phyloP scores from a whole-genome alignment of 2,797 vertebrate species.

The Crotalus adamanteus region DNA sequence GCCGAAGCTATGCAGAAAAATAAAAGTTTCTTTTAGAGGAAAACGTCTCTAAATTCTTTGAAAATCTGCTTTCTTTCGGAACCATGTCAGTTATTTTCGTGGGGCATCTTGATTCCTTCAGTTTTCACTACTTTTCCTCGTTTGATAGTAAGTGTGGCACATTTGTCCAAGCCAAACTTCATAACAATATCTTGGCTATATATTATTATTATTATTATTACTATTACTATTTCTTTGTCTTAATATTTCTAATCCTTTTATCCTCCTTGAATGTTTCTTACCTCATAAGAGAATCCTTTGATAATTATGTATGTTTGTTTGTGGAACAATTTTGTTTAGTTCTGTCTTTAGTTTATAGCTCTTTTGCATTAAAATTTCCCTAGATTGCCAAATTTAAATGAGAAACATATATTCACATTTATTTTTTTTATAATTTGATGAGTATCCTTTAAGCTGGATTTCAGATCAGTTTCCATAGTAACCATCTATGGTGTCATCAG shows the following conservation, averaged over 20 bases:
- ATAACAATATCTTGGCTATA: no score
- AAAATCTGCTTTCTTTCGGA: no score
- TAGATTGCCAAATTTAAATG: background rate
- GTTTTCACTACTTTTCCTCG: no score
- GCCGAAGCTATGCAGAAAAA: no score
- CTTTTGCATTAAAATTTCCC: background rate
- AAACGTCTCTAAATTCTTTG: no score
- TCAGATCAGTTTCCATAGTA: conserved; percentile 19
- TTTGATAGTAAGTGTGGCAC: no score
- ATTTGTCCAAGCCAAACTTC: no score
- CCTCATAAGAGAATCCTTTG: background rate
- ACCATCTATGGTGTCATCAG: conserved; percentile 24
- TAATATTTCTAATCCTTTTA: background rate
- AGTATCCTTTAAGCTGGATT: conserved; percentile 10
- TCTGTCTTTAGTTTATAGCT: background rate
- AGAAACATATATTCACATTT: background rate
- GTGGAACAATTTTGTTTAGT: background rate
- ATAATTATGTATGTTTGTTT: background rate
- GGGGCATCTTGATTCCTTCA: no score
- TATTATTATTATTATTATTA: no score
- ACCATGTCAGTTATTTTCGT: no score
- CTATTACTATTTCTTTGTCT: background rate
- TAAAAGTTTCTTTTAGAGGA: no score
- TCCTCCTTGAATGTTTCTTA: background rate
- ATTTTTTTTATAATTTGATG: background rate